Base-by-base conservation (phyloP, 2,797 vertebrate species). In the Sebastiscus tertius region DNA sequence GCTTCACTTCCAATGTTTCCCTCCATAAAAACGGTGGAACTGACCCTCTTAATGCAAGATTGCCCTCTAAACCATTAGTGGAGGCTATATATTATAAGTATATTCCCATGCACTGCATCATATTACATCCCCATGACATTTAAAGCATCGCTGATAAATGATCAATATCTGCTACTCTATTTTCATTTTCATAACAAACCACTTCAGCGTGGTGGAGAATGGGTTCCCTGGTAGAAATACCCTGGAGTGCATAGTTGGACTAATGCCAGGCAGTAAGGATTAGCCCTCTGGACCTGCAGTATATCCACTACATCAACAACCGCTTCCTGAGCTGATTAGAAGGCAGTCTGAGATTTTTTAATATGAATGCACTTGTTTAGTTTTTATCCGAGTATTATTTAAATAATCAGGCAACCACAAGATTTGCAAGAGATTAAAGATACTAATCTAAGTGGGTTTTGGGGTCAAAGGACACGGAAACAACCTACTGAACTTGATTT, bases 281-380 rank as follows among this genome's bases (percentile, higher is more conserved):
- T 91, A 85, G 80, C 26, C 77, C 55, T 52, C 77, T 65, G 86
- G 83, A 82, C 86, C 76, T 77, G 75, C 63, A 74, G 59, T 72
- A 70, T 85, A 91, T 88, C 76, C 77, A 73, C 88, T 88, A 73
- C 64, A 92, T 69, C 88, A 92, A 89, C 92, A 90, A 75, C 83
- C 75, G 82, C 79, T 61, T 74, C 66, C 77, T 91, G 88, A 92
- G 86, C 81, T 92, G 92, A 95, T 95, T 93, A 83, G 81, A 39
- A 54, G 24, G 39, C 84, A 69, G 77, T 46, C 64, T 73, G 79
- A 72, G 80, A 73, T 87, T 88, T 88, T 93, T 88, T 87, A 90
- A 94, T 93, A 93, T 90, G 29, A 88, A 88, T 89, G 64, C 60
- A 71, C 76, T 85, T 94, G 91, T 92, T 94, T 91, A 34, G 54